These are phyloP conservation scores for Antennarius maculatus DNA, from an alignment of 2,797 vertebrate species.

Conservation along the genomic window DNA sequence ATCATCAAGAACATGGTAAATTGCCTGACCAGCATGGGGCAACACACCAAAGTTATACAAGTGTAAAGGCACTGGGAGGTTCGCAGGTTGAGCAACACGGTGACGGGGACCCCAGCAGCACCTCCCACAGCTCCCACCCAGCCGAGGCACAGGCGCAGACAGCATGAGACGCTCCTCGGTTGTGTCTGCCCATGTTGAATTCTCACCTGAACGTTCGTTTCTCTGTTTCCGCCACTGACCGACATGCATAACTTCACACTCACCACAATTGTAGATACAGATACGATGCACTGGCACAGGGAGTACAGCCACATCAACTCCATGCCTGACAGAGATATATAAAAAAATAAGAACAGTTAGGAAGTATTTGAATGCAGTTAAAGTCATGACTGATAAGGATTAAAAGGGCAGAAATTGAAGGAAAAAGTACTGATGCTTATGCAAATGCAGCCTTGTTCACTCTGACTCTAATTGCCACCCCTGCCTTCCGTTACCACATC, in stretches of 20 bases:
- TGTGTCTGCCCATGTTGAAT: background rate
- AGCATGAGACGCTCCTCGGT: slow-evolving; percentile 66
- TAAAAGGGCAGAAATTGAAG: slow-evolving; percentile 11
- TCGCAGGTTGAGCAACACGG: slow-evolving; percentile 80
- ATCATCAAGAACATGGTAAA: slow-evolving; percentile 84
- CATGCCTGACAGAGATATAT: slow-evolving; percentile 62
- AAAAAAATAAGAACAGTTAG: background rate
- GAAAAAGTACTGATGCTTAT: slow-evolving; percentile 26
- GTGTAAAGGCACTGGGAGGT: slow-evolving; percentile 82
- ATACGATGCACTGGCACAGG: slow-evolving; percentile 72
- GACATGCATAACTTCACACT: slow-evolving; percentile 75
- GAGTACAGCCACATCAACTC: slow-evolving; percentile 73
- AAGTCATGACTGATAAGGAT: slow-evolving; percentile 13
- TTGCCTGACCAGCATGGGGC: slow-evolving; percentile 82
- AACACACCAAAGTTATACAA: slow-evolving; percentile 82
- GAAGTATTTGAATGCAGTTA: slow-evolving; percentile 8
- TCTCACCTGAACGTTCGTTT: slow-evolving; percentile 12
- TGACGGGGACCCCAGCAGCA: slow-evolving; percentile 73
- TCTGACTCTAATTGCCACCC: slow-evolving; percentile 14
- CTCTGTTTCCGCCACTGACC: slow-evolving; percentile 19
- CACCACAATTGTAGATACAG: slow-evolving; percentile 61
- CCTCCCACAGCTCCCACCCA: slow-evolving; percentile 79
- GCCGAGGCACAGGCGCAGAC: slow-evolving; percentile 80
- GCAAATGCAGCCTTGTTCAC: slow-evolving; percentile 31
- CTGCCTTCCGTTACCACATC: slow-evolving; percentile 19